Percentiles rank a stretch among this genome's conserved stretches.
These are phyloP conservation scores for Stercorarius parasiticus DNA, from an alignment of 2,113 vertebrate genomes.

Conservation along the genomic window DNA sequence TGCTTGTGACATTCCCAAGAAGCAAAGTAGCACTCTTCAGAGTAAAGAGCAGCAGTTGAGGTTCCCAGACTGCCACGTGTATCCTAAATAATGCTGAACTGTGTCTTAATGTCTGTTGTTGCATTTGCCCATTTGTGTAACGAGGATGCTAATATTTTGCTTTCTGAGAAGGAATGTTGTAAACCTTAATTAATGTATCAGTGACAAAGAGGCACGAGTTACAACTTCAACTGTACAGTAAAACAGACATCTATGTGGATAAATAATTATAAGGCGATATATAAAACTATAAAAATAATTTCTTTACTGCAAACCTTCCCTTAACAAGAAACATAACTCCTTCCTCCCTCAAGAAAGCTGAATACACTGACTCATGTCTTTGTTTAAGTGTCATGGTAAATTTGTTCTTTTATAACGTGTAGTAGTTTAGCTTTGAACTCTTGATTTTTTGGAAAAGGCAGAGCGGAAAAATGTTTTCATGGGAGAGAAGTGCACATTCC, in stretches of 20 bases:
- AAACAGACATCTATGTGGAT: background rate
- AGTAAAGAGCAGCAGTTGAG: background rate
- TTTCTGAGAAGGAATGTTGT: background rate
- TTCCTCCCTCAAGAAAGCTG: conserved; percentile 65
- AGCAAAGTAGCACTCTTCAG: background rate
- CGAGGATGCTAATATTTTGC: conserved; percentile 16
- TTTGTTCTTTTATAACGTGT: conserved; percentile 74
- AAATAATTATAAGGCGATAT: conserved; percentile 48
- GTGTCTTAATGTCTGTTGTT: background rate
- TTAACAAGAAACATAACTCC: conserved; percentile 72
- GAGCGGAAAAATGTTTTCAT: conserved; percentile 75
- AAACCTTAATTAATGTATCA: background rate
- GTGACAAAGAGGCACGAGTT: background rate
- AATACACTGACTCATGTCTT: conserved; percentile 73
- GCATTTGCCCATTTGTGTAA: conserved; percentile 30
- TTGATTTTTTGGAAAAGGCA: conserved; percentile 72
- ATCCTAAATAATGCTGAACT: background rate
- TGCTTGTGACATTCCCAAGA: background rate
- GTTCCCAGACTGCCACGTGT: background rate
- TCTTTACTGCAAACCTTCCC: conserved; percentile 53
- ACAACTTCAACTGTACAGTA: background rate
- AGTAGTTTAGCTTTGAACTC: conserved; percentile 78
- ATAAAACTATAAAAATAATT: conserved; percentile 57
- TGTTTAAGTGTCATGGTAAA: conserved; percentile 75
- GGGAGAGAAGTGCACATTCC: conserved; percentile 65